Evolutionary conservation across 2,888 invertebrate genomes (phyloP).

Genomic region (Heliconius ismenius): DNA sequence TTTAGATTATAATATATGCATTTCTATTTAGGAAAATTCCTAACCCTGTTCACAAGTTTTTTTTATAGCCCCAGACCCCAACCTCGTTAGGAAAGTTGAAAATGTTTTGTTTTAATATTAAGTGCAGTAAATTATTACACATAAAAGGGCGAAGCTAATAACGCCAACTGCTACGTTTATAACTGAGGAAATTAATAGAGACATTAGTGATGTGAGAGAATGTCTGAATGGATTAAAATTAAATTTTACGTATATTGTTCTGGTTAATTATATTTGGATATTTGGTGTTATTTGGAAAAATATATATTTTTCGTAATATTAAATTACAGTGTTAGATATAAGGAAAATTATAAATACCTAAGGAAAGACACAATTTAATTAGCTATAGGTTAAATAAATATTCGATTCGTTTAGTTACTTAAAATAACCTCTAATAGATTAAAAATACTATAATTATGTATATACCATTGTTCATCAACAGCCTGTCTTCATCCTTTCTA

Average conservation of each 20-base stretch:
- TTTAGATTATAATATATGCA: slow-evolving; percentile 20
- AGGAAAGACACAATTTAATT: neutral
- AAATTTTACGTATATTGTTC: neutral
- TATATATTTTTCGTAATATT: neutral
- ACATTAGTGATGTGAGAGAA: slow-evolving; percentile 54
- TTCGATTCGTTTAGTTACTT: too few relatives aligned
- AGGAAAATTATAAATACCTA: neutral
- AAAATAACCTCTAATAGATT: too few relatives aligned
- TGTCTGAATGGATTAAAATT: neutral
- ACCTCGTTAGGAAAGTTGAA: slow-evolving; percentile 71
- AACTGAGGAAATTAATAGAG: slow-evolving; percentile 77
- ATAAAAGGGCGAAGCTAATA: slow-evolving; percentile 79
- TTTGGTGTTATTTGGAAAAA: neutral
- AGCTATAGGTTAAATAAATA: too few relatives aligned
- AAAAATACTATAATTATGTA: too few relatives aligned
- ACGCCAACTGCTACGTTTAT: slow-evolving; percentile 75
- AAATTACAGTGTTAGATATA: neutral
- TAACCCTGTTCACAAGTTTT: slow-evolving; percentile 30
- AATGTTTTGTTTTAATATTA: slow-evolving; percentile 78
- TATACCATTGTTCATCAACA: too few relatives aligned
- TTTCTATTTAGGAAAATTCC: slow-evolving; percentile 26
- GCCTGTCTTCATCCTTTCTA: too few relatives aligned
- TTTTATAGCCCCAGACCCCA: slow-evolving; percentile 45
- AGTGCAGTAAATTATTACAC: slow-evolving; percentile 79
- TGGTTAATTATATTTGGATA: neutral